phyloP scores from a whole-genome alignment of 2,888 invertebrate genomes.

The Falcaria lacertinaria region DNA sequence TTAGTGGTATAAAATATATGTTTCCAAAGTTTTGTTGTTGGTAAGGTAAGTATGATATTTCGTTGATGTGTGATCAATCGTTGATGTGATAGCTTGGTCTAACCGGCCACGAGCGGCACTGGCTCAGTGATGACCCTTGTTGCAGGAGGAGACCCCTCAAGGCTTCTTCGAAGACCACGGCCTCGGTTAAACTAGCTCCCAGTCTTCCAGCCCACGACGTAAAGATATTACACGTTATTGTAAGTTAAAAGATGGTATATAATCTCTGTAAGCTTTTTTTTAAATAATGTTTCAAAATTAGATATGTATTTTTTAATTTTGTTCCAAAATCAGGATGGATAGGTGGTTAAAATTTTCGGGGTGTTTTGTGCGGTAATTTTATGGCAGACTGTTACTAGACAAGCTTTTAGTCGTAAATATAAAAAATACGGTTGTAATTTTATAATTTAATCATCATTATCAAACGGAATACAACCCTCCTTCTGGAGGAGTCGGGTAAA shows the following conservation, averaged over 20 bases:
- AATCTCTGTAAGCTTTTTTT: background rate
- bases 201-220: slow-evolving; percentile 3
- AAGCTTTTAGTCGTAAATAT: too few relatives aligned
- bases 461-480: too few relatives aligned
- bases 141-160: slow-evolving; percentile 99
- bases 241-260: background rate
- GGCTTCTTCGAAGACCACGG: slow-evolving; percentile 99
- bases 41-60: slow-evolving; percentile 2
- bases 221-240: slow-evolving; percentile 5
- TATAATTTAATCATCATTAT: too few relatives aligned
- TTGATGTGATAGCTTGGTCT: slow-evolving; percentile 66
- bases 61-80: slow-evolving; percentile 34
- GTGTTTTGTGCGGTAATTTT: too few relatives aligned
- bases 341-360: too few relatives aligned
- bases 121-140: slow-evolving; percentile 81
- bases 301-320: too few relatives aligned
- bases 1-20: too few relatives aligned
- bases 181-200: slow-evolving; percentile 84
- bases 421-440: too few relatives aligned
- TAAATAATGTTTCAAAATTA: background rate
- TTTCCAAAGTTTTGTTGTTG: background rate
- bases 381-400: too few relatives aligned
- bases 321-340: too few relatives aligned
- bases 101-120: slow-evolving; percentile 75
- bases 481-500: too few relatives aligned